Evolutionary conservation across 2,888 invertebrate species (phyloP), one percentile per base, ranked within the genome.

Genomic region (Macrosoma leucophasiata): DNA sequence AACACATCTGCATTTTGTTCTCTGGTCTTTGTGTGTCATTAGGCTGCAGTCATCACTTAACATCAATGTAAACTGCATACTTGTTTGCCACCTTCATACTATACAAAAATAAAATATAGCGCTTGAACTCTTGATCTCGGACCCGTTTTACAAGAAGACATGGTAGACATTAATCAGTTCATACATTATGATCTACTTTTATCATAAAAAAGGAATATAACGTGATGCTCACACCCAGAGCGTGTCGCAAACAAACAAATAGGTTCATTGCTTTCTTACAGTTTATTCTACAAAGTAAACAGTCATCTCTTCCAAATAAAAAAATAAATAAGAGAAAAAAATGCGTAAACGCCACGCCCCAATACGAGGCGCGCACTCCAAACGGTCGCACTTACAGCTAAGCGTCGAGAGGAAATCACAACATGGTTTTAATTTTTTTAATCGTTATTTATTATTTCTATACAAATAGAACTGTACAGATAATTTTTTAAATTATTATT

Each of bases 381-480:
- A 36, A 62, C 52, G 58, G 59, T 55, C 62, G 54, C 60, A 64
- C 71, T 68, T 68, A 73, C 29, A 62, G 50, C 72, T 72, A 71
- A 70, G 56, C 71, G 60, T 57, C 43, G 67, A 71, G 70, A 78
- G 68, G 71, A 82, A 81, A 81, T 81, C 81, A 84, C 79, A 81
- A 81, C 75, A 69, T 77, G 63, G 60, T 77, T 75, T 67, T 62
- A 72, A 65, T 69, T 75, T 79, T 75, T 84, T 78, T 67, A 82
- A 84, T 84, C 76, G 67, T 85, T 84, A 82, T 85, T 85, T 77
- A 81, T 84, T 84, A 84, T 81, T 85, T 84, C 85, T 86, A 86
- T 85, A 86, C 85, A 85, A 86, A 85, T 85, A 85, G 81, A 81
- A 85, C 84, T 86, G 85, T 86, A 86, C 86, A 86, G 84, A 84